phyloP scores from a whole-genome alignment of 1,140 invertebrate genomes.

The Papilio aristodemus region DNA sequence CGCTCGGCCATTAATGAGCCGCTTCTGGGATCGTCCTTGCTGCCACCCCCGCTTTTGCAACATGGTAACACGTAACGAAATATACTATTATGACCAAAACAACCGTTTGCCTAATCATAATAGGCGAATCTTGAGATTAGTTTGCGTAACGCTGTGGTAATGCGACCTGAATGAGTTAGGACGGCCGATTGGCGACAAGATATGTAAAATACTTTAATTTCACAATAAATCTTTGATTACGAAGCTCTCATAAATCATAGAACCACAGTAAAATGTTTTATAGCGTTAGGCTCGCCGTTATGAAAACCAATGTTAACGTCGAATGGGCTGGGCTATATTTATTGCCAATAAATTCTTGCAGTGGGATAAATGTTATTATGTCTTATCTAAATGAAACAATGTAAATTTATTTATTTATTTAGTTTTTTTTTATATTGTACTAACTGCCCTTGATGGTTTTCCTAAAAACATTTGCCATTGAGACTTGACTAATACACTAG shows the following conservation, averaged over 20 bases:
- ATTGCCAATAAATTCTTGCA: too few species aligned
- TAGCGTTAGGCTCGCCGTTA: neutral
- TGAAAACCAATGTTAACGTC: too few species aligned
- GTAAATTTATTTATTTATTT: too few species aligned
- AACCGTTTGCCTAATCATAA: conserved; percentile 27
- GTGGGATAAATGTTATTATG: too few species aligned
- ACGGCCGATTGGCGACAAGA: neutral
- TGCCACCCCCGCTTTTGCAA: conserved; percentile 41
- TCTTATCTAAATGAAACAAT: too few species aligned
- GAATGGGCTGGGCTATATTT: too few species aligned
- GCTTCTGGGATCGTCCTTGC: conserved; percentile 38
- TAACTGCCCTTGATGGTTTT: too few species aligned
- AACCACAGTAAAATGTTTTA: neutral
- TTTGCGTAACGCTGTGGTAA: conserved; percentile 14
- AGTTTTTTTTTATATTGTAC: too few species aligned
- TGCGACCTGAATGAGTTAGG: conserved; percentile 1
- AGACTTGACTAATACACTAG: too few species aligned
- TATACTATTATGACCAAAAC: conserved; percentile 35
- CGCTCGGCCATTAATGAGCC: conserved; percentile 40
- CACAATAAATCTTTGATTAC: too few species aligned
- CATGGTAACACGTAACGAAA: conserved; percentile 31
- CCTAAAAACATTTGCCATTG: too few species aligned
- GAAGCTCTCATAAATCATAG: too few species aligned
- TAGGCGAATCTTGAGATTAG: conserved; percentile 32
- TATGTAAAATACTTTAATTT: neutral